Conservation (phyloP, 2,888 invertebrate species). For the Arctia plantaginis region DNA sequence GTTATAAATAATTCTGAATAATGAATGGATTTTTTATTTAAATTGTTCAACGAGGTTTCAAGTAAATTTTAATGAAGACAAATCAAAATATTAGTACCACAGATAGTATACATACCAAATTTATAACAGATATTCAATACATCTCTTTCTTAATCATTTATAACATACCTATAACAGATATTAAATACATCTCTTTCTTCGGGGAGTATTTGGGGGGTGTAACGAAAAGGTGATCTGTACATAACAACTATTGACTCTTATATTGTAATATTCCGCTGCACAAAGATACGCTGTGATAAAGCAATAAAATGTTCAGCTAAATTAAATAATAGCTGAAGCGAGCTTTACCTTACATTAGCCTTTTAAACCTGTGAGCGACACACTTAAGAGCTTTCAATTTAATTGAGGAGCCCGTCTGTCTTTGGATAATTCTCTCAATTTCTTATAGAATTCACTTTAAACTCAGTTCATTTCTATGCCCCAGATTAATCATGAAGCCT, state of each 20-base stretch:
- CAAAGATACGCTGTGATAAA: background rate
- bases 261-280: background rate
- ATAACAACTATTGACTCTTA: background rate
- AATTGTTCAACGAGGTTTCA: background rate
- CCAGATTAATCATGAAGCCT: background rate
- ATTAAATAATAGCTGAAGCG: slow-evolving; percentile 16
- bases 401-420: slow-evolving; percentile 59
- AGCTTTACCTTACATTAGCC: slow-evolving; percentile 50
- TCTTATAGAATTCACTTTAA: slow-evolving; percentile 30
- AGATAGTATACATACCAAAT: no score
- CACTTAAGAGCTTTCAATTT: slow-evolving; percentile 65
- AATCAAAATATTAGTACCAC: background rate
- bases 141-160: no score
- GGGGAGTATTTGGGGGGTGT: background rate
- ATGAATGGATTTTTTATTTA: background rate
- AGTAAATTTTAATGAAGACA: background rate
- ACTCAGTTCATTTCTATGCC: background rate
- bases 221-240: background rate
- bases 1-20: background rate
- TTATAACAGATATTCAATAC: no score
- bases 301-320: slow-evolving; percentile 9
- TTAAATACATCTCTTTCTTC: background rate
- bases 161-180: no score
- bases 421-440: slow-evolving; percentile 47
- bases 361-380: slow-evolving; percentile 57